phyloP scores from a whole-genome alignment of 2,113 vertebrate genomes.

The Parus major region DNA sequence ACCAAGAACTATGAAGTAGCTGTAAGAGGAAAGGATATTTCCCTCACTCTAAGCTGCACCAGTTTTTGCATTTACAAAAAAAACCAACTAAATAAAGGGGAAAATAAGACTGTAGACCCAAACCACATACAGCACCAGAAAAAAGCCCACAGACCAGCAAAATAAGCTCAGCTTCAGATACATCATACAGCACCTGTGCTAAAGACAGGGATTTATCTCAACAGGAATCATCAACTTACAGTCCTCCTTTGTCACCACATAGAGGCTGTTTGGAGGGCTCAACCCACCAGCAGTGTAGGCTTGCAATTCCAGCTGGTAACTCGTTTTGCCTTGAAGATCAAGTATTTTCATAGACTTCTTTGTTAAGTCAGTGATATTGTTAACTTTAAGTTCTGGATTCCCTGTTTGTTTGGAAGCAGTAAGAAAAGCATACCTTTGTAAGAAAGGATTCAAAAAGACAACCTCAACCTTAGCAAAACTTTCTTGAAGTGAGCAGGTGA shows the following conservation, averaged over 20 bases:
- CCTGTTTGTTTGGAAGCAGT: slow-evolving; percentile 49
- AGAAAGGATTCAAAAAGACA: not conserved
- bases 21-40: not conserved
- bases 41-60: not conserved
- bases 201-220: not conserved
- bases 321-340: slow-evolving; percentile 79
- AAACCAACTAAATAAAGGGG: not conserved
- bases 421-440: not conserved
- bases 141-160: not conserved
- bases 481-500: not conserved
- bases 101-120: not conserved
- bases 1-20: not conserved
- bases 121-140: not conserved
- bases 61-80: not conserved
- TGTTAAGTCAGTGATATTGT: slow-evolving; percentile 77
- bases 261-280: slow-evolving; percentile 73
- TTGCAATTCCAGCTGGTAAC: slow-evolving; percentile 75
- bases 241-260: slow-evolving; percentile 80
- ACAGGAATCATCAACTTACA: slow-evolving; percentile 63
- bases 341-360: slow-evolving; percentile 75
- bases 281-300: slow-evolving; percentile 76
- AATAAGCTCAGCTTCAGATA: not conserved
- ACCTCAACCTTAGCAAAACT: not conserved
- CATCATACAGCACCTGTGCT: not conserved
- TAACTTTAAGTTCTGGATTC: slow-evolving; percentile 70